These are phyloP conservation scores for Pinctada fucata DNA, from an alignment of 2,888 invertebrate genomes.

Conservation along the genomic window DNA sequence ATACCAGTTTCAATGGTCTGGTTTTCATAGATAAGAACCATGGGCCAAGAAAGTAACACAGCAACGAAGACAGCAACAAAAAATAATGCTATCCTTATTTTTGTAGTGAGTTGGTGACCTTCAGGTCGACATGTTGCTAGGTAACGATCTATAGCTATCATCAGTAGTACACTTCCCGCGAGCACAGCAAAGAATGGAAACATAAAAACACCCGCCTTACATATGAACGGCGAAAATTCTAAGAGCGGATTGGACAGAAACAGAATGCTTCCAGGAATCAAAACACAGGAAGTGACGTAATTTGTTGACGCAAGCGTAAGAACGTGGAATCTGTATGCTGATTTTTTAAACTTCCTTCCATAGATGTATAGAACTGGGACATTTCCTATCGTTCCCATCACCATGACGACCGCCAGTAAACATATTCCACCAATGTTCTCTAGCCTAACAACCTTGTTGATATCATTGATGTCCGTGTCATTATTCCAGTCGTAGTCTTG, in stretches of 20 bases:
- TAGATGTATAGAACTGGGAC: constrained; percentile 5
- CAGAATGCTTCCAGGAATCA: constrained; percentile 12
- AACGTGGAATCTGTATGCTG: constrained; percentile 7
- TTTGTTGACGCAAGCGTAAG: not conserved
- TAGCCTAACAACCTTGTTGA: constrained; percentile 10
- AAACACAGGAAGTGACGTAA: constrained; percentile 1
- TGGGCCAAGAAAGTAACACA: not conserved
- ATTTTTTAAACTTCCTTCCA: constrained; percentile 4
- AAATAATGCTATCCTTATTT: not conserved
- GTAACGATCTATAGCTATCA: constrained; percentile 15
- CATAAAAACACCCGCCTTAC: constrained; percentile 5
- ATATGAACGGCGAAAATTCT: constrained; percentile 8
- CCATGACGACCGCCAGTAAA: not conserved
- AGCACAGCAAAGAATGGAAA: constrained; percentile 18
- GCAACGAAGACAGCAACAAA: constrained; percentile 1
- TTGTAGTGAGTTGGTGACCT: not conserved
- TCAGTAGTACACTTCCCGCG: constrained; percentile 3
- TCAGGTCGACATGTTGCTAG: not conserved
- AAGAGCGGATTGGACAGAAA: constrained; percentile 11
- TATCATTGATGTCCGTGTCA: not conserved
- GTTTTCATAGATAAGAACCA: constrained; percentile 5
- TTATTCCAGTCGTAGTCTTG: constrained; percentile 4
- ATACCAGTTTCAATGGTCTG: not conserved
- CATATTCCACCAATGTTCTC: constrained; percentile 11
- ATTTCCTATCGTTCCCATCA: constrained; percentile 10